Conservation (phyloP, 2,888 invertebrate genomes). For the Noctua janthina region DNA sequence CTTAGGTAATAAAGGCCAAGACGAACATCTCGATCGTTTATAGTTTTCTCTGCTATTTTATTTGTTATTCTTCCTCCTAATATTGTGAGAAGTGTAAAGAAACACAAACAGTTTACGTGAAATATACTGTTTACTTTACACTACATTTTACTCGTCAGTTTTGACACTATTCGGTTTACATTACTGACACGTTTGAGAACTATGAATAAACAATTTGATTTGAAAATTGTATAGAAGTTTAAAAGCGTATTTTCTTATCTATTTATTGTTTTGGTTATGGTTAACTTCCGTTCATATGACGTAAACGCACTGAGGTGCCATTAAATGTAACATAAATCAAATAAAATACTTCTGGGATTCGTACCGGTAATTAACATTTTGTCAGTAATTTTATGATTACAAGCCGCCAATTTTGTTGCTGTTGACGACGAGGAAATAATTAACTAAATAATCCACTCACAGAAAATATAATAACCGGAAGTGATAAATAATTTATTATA, state of each 20-base stretch:
- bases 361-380: neutral
- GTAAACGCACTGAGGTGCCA: neutral
- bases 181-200: slow-evolving; percentile 5
- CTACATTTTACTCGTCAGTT: slow-evolving; percentile 25
- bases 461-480: slow-evolving; percentile 4
- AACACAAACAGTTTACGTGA: slow-evolving; percentile 23
- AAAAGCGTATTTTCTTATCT: slow-evolving; percentile 1
- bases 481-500: neutral
- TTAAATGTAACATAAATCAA: slow-evolving; percentile 2
- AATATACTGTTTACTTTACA: slow-evolving; percentile 23
- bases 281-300: slow-evolving; percentile 25
- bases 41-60: slow-evolving; percentile 31
- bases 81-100: slow-evolving; percentile 6
- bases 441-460: neutral
- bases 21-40: slow-evolving; percentile 17
- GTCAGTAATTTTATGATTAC: neutral
- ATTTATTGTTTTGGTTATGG: slow-evolving; percentile 25
- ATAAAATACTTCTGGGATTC: neutral
- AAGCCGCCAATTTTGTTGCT: neutral
- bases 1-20: slow-evolving; percentile 20
- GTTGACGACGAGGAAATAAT: slow-evolving; percentile 1
- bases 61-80: slow-evolving; percentile 32
- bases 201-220: slow-evolving; percentile 20
- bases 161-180: slow-evolving; percentile 16
- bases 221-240: slow-evolving; percentile 2